A percentile compares a stretch with the other conserved stretches of the same genome.
phyloP scores from a whole-genome alignment of 2,888 invertebrate species.

The Myopa tessellatipennis region DNA sequence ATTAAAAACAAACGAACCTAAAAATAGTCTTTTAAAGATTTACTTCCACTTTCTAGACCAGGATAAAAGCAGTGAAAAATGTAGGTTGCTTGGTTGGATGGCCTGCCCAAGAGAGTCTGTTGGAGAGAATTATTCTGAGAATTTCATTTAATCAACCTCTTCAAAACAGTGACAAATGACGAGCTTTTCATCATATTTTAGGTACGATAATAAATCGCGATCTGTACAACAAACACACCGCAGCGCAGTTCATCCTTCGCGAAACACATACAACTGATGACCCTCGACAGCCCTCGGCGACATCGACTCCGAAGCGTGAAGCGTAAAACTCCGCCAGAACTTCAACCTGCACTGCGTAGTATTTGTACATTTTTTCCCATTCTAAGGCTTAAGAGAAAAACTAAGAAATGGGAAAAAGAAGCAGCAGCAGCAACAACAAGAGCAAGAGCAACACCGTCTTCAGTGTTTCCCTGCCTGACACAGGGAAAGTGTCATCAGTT shows the following conservation, averaged over 20 bases:
- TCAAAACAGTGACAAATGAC: slow-evolving; percentile 21
- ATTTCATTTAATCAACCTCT: slow-evolving; percentile 21
- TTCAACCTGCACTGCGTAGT: too few species aligned
- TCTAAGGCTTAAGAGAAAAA: neutral
- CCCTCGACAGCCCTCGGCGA: neutral
- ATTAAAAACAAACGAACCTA: too few species aligned
- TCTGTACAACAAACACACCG: neutral
- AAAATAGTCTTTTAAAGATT: neutral
- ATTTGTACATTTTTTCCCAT: neutral
- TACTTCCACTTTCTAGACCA: neutral
- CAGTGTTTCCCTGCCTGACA: neutral
- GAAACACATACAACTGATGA: neutral
- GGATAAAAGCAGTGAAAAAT: slow-evolving; percentile 10
- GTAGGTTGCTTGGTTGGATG: neutral
- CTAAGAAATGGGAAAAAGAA: neutral
- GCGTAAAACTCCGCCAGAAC: neutral
- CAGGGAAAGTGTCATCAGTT: slow-evolving; percentile 62
- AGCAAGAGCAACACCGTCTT: neutral
- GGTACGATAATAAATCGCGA: slow-evolving; percentile 47
- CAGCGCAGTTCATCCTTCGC: neutral
- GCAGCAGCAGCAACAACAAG: neutral
- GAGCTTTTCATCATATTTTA: slow-evolving; percentile 41
- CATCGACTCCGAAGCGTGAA: neutral
- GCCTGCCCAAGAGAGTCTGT: neutral
- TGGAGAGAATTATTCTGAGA: neutral